phyloP scores from a whole-genome alignment of 1,140 invertebrate genomes.

The Scaptodrosophila lebanonensis region DNA sequence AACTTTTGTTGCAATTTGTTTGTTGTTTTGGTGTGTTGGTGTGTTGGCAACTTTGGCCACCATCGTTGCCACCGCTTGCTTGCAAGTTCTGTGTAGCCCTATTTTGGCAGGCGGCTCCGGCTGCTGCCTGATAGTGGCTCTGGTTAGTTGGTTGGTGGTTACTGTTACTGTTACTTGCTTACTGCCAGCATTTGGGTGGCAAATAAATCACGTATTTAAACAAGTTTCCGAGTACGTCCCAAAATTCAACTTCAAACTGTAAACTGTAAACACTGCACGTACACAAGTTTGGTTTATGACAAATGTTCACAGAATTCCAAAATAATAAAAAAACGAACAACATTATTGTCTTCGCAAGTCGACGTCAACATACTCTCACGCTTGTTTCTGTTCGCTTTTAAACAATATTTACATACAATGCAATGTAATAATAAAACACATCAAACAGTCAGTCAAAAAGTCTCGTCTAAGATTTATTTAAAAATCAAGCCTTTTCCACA shows the following conservation, averaged over 20 bases:
- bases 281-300: conserved; percentile 70
- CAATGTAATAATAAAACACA: no score
- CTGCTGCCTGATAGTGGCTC: conserved; percentile 22
- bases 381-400: no score
- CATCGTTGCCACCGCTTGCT: no score
- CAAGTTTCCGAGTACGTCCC: conserved; percentile 54
- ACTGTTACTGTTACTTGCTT: conserved; percentile 9
- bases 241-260: conserved; percentile 28
- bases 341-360: no score
- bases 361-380: no score
- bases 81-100: conserved; percentile 22
- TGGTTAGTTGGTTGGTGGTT: conserved; percentile 37
- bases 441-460: no score
- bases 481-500: no score
- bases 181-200: conserved; percentile 48
- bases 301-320: conserved; percentile 47
- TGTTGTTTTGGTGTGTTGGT: conserved; percentile 18
- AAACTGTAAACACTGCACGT: conserved; percentile 65
- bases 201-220: conserved; percentile 75
- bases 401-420: no score
- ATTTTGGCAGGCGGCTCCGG: conserved; percentile 16
- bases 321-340: conserved; percentile 14
- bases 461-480: no score
- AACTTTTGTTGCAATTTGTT: conserved; percentile 63
- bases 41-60: conserved; percentile 44